Conservation (phyloP, 2,888 invertebrate genomes). For the Galerucella pusilla region DNA sequence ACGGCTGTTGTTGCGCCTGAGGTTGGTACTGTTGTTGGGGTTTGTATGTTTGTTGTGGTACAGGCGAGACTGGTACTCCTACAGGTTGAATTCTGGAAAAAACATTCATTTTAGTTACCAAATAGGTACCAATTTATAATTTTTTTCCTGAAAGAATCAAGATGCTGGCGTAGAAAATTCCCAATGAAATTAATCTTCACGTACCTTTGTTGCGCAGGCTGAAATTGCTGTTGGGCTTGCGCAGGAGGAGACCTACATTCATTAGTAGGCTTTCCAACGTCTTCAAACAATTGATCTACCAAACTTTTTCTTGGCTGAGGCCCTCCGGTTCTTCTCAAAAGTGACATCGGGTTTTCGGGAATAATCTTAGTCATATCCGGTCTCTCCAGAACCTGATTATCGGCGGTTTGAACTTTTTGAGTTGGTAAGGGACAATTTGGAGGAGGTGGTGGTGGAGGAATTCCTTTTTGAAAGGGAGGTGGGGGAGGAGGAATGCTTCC, state of each 20-base stretch:
- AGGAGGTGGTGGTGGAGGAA: conserved; percentile 66
- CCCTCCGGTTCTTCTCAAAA: conserved; percentile 76
- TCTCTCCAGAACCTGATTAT: conserved; percentile 68
- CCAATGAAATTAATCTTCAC: not conserved
- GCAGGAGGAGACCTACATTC: conserved; percentile 33
- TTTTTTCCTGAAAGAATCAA: too few relatives aligned
- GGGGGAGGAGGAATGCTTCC: conserved; percentile 59
- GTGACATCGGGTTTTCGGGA: conserved; percentile 78
- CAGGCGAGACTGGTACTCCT: conserved; percentile 49
- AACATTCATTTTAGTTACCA: not conserved
- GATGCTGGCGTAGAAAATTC: too few relatives aligned
- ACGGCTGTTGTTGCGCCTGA: conserved; percentile 43
- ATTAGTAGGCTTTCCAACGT: conserved; percentile 40
- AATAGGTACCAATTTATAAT: too few relatives aligned
- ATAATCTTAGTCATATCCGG: conserved; percentile 77
- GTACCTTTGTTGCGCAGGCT: conserved; percentile 12
- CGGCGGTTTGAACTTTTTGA: conserved; percentile 65
- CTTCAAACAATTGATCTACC: conserved; percentile 55
- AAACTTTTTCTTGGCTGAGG: conserved; percentile 63
- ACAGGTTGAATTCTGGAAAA: conserved; percentile 63
- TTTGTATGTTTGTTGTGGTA: conserved; percentile 46
- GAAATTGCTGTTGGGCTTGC: conserved; percentile 39
- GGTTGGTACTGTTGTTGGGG: conserved; percentile 41
- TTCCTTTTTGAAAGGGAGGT: conserved; percentile 69
- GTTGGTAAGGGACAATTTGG: conserved; percentile 70